Conservation (phyloP, 1,140 invertebrate genomes). For the Octopus sinensis region DNA sequence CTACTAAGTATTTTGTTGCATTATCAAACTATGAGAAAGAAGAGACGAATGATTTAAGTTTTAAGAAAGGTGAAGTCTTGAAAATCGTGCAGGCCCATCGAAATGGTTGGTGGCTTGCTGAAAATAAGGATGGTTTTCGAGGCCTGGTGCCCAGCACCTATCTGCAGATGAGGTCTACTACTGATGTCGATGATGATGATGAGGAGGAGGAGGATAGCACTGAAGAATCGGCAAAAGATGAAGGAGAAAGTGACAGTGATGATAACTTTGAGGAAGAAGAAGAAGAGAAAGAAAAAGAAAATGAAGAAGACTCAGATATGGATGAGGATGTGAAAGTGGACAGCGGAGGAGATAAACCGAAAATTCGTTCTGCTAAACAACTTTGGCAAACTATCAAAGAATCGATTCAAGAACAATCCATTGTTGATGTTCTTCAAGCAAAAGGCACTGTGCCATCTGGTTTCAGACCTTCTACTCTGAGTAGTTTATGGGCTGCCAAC, state of each 20-base stretch:
- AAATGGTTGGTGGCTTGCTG: slow-evolving; percentile 47
- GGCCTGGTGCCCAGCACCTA: slow-evolving; percentile 52
- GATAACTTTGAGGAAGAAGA: slow-evolving; percentile 25
- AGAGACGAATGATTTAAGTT: not conserved
- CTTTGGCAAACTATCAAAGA: slow-evolving; percentile 44
- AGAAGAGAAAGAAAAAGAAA: slow-evolving; percentile 19
- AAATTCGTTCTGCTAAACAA: slow-evolving; percentile 28
- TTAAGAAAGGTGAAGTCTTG: not conserved
- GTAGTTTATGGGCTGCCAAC: slow-evolving; percentile 31
- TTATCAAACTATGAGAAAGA: not conserved
- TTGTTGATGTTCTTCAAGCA: slow-evolving; percentile 51
- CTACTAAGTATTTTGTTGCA: not conserved
- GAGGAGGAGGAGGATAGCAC: slow-evolving; percentile 36
- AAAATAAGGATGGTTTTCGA: slow-evolving; percentile 46
- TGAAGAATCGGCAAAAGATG: slow-evolving; percentile 26
- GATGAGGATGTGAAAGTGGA: not conserved
- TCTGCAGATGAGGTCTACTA: slow-evolving; percentile 35
- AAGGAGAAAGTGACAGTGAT: slow-evolving; percentile 11
- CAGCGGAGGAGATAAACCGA: not conserved
- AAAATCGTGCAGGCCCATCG: slow-evolving; percentile 30
- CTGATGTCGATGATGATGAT: slow-evolving; percentile 34
- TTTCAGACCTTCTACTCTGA: slow-evolving; percentile 48
- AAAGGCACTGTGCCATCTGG: slow-evolving; percentile 54
- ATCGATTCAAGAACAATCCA: slow-evolving; percentile 42
- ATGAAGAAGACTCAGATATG: slow-evolving; percentile 1